These are phyloP conservation scores for Pachyuromys duprasi DNA, from an alignment of 2,797 vertebrate species.

Conservation along the genomic window DNA sequence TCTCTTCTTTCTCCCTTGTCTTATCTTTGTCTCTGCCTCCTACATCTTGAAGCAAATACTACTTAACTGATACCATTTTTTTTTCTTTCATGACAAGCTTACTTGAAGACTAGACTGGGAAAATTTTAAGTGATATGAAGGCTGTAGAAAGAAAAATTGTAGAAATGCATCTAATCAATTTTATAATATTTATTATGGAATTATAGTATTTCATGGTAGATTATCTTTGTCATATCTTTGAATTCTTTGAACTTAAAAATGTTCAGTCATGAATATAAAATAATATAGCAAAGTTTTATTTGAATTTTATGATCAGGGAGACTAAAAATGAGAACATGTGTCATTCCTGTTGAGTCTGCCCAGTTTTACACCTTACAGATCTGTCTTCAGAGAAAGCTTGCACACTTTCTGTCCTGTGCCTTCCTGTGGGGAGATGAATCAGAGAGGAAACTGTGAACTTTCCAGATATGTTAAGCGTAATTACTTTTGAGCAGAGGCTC, in stretches of 20 bases:
- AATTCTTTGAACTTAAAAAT: constrained; percentile 37
- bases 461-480: background rate
- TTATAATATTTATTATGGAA: constrained; percentile 46
- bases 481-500: constrained; percentile 23
- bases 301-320: background rate
- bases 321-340: background rate
- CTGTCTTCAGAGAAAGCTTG: background rate
- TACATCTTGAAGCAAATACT: constrained; percentile 6
- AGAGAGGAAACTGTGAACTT: background rate
- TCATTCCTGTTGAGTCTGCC: background rate
- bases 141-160: background rate
- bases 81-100: background rate
- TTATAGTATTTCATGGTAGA: background rate
- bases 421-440: background rate
- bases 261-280: background rate
- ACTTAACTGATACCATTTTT: background rate
- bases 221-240: constrained; percentile 15
- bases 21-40: background rate
- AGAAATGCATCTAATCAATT: background rate
- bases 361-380: background rate
- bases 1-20: background rate
- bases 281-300: background rate
- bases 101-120: constrained; percentile 3
- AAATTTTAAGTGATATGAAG: background rate
- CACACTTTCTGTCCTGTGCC: background rate